Base-by-base conservation (phyloP, 2,888 invertebrate genomes). In the Leucania comma region DNA sequence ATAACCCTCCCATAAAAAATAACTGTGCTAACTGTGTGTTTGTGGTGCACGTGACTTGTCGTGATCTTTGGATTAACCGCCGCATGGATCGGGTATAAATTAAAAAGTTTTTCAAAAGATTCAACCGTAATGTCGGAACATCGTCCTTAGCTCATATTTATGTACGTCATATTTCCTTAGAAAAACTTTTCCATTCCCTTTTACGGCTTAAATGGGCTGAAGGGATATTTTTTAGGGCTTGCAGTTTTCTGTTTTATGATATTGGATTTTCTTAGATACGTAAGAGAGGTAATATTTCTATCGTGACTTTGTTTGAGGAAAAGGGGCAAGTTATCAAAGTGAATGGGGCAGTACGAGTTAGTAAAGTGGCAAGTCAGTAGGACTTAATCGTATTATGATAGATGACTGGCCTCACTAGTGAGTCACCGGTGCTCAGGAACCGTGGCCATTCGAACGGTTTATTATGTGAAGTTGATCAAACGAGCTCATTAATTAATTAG, bases 91-190 rank as follows among this genome's bases (percentile, higher is more conserved):
- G 77, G 77, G 83, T 80, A 85, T 87, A 86, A 88, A 89, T 87
- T 87, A 85, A 82, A 85, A 84, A 87, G 86, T 89, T 90, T 90
- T 90, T 89, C 87, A 86, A 74, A 88, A 88, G 88, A 92, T 89
- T 88, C 73, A 78, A 82, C 83, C 77, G 68, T 77, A 82, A 83
- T 70, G 89, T 91, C 86, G 92, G 90, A 94, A 93, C 92, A 93
- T 91, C 92, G 92, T 90, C 89, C 88, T 90, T 87, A 87, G 89
- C 88, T 90, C 89, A 90, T 90, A 92, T 94, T 94, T 93, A 93
- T 93, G 92, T 91, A 89, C 90, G 90, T 90, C 91, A 92, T 93
- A 92, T 92, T 93, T 93, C 93, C 90, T 89, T 87, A 87, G 85
- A 85, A 84, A 89, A 88, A 91, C 90, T 91, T 92, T 92, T 91